Percentiles rank a stretch among this genome's conserved stretches.
Evolutionary conservation across 2,888 invertebrate genomes (phyloP).

Genomic region (Erannis defoliaria): DNA sequence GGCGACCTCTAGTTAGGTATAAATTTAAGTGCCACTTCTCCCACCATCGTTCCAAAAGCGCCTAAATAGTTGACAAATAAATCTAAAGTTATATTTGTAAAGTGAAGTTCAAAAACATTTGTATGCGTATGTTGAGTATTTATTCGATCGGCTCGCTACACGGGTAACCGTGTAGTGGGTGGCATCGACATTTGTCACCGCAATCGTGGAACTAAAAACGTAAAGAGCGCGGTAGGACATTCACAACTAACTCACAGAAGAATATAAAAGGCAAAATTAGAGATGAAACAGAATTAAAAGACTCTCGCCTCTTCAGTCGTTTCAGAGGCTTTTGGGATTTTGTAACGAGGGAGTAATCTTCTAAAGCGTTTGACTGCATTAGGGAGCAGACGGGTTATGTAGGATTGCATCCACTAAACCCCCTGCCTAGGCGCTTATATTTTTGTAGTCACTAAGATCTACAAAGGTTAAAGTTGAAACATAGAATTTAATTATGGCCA

Average conservation of each 20-base stretch:
- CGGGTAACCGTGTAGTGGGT: conserved; percentile 78
- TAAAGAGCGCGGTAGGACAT: neutral
- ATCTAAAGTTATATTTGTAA: conserved; percentile 9
- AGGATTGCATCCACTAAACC: too few relatives aligned
- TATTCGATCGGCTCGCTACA: conserved; percentile 66
- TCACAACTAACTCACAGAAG: neutral
- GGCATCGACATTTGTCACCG: conserved; percentile 82
- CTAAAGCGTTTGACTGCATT: too few relatives aligned
- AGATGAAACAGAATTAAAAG: neutral
- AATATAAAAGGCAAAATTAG: neutral
- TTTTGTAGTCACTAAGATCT: neutral
- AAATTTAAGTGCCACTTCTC: neutral
- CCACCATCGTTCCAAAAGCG: neutral
- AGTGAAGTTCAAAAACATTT: conserved; percentile 51
- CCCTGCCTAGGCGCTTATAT: too few relatives aligned
- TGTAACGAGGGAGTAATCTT: too few relatives aligned
- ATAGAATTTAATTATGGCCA: neutral
- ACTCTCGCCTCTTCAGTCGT: neutral
- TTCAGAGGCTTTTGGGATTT: neutral
- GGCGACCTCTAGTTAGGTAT: too few relatives aligned
- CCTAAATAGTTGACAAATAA: neutral
- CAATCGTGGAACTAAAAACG: conserved; percentile 49
- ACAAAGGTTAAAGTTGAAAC: neutral
- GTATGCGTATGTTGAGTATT: conserved; percentile 66
- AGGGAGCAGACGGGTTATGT: too few relatives aligned